Base-by-base conservation (phyloP, 2,113 vertebrate genomes). In the Bos indicus region DNA sequence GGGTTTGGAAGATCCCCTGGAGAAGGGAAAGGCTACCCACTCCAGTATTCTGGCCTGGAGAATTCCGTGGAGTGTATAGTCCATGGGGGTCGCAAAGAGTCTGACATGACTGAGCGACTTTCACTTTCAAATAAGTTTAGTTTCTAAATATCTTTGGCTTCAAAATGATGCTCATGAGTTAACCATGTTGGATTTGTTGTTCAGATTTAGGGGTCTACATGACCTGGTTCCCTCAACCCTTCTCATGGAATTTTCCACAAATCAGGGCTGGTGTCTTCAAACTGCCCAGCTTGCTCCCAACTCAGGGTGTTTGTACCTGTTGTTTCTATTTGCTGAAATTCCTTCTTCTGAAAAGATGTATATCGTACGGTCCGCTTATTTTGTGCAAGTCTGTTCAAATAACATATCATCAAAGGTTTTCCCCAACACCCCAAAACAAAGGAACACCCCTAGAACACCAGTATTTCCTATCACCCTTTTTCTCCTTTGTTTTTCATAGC, bases 111-210 rank as follows among this genome's bases (percentile, higher is more conserved):
- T 71, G 5, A 71, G n/a, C 2, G 2, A 71, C 67, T 71, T 71
- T 33, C 9, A 56, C 67, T 71, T 71, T 40, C 7, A 67, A 94
- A 26, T 60, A 85, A 26, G 1, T 93, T 51, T 86, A 78, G 30
- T 33, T 88, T 98, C 67, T 43, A 83, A 94, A 54, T 88, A 87
- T 56, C 13, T 98, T 51, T 52, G 86, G 40, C 28, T 91, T 40
- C 25, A 86, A 87, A 86, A 80, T 23, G 74, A 46, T 57, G 64
- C 26, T 93, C 9, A 7, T 89, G 81, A 90, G 54, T 77, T 88
- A 92, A 62, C 60, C 30, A 51, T 78, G 8, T 14, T 21, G 7
- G 52, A 3, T 86, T 43, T 82, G 21, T 64, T 59, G 82, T 90
- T 94, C 46, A 26, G 0, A 64, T 13, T 71, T 64, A 62, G 77